Percentiles rank a stretch among this genome's conserved stretches.
Conservation (phyloP, 1,140 invertebrate genomes). For the Conus ventricosus region DNA sequence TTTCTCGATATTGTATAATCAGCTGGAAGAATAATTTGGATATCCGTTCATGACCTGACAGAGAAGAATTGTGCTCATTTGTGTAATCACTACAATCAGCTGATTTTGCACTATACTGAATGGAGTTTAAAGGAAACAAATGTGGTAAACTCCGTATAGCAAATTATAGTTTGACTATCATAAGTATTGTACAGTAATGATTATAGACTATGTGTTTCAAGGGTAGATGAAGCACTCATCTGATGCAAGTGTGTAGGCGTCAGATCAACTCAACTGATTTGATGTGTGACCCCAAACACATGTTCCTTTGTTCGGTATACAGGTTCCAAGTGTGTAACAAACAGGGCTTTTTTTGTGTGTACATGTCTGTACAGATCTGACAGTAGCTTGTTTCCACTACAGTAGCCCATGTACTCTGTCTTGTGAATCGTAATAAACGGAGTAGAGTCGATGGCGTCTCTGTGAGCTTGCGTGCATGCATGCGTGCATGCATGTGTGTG, state of each 20-base stretch:
- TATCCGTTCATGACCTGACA: not conserved
- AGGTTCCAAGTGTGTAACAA: not conserved
- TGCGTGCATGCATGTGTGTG: not conserved
- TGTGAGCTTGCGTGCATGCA: not conserved
- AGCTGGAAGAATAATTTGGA: too few relatives aligned
- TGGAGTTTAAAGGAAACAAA: not conserved
- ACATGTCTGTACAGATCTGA: not conserved
- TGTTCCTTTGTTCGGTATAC: not conserved
- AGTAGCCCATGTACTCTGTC: not conserved
- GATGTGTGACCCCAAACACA: not conserved
- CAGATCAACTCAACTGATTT: not conserved
- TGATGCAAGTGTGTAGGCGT: not conserved
- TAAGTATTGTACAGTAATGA: not conserved
- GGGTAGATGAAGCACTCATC: not conserved
- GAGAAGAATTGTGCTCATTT: not conserved
- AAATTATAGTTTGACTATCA: not conserved
- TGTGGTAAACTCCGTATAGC: not conserved
- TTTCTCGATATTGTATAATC: too few relatives aligned
- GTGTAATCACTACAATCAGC: not conserved
- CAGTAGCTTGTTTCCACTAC: not conserved
- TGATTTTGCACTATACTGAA: not conserved
- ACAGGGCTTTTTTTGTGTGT: not conserved
- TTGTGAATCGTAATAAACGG: constrained; percentile 3
- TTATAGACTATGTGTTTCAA: not conserved
- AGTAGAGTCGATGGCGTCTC: not conserved